A percentile compares a stretch with the other conserved stretches of the same genome.
These are phyloP conservation scores for Heteractis magnifica DNA, from an alignment of 92 coral and sea anemone species.

Conservation along the genomic window DNA sequence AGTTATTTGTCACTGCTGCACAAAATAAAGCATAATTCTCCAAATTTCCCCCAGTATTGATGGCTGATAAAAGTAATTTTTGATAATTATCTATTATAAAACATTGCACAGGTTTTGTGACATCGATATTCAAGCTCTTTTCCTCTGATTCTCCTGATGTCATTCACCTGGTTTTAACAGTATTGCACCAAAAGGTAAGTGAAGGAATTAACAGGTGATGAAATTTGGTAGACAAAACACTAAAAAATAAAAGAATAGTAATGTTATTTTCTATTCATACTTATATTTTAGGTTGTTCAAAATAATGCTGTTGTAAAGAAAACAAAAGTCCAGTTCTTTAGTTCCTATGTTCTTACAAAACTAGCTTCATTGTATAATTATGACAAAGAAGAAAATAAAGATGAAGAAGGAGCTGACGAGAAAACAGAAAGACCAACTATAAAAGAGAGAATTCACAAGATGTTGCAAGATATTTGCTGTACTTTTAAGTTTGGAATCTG, in stretches of 20 bases:
- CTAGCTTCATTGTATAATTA: conserved; percentile 72
- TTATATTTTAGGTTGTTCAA: conserved; percentile 59
- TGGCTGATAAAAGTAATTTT: not conserved
- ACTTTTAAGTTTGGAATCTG: conserved; percentile 87
- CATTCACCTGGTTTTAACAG: conserved; percentile 64
- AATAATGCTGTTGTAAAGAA: conserved; percentile 74
- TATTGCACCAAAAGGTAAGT: conserved; percentile 67
- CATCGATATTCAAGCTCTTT: conserved; percentile 72
- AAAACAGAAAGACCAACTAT: conserved; percentile 21
- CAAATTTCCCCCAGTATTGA: not conserved
- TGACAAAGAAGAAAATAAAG: conserved; percentile 38
- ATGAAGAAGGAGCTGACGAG: conserved; percentile 9
- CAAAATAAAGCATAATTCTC: too few species aligned
- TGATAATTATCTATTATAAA: not conserved
- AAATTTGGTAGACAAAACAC: too few species aligned
- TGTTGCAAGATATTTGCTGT: conserved; percentile 74
- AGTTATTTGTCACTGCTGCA: too few species aligned
- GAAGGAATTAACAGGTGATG: not conserved
- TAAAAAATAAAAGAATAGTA: not conserved
- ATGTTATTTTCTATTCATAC: too few species aligned
- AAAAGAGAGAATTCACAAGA: conserved; percentile 49
- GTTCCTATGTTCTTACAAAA: conserved; percentile 64
- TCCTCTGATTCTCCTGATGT: conserved; percentile 61
- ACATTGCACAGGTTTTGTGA: conserved; percentile 59
- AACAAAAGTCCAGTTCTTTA: conserved; percentile 84